phyloP scores from a whole-genome alignment of 2,113 vertebrate species.

The Pelvicachromis taeniatus region DNA sequence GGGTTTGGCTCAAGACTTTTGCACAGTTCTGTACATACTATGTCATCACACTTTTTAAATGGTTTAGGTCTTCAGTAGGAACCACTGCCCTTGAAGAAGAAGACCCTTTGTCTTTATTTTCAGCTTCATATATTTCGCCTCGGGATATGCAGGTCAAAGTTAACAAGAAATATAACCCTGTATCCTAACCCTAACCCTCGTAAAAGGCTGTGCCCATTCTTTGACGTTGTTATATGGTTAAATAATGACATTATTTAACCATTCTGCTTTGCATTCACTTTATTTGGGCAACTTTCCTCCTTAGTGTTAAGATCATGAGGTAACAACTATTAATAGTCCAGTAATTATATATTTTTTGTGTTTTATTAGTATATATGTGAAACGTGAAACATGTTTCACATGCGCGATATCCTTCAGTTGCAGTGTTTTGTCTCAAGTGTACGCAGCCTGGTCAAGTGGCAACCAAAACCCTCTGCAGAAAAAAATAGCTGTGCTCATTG shows the following conservation, averaged over 20 bases:
- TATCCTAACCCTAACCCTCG: neutral
- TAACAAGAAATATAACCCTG: neutral
- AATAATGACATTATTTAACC: too few relatives aligned
- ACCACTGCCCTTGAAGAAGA: neutral
- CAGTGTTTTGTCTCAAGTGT: neutral
- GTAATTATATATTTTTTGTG: neutral
- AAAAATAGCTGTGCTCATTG: conserved; percentile 20
- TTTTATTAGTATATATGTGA: neutral
- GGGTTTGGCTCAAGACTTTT: neutral
- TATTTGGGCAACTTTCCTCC: neutral
- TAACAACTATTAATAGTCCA: neutral
- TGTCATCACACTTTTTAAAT: neutral
- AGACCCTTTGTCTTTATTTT: neutral
- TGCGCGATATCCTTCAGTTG: neutral
- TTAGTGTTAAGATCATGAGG: neutral
- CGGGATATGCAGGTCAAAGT: neutral
- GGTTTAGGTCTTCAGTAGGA: neutral
- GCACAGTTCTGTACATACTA: neutral
- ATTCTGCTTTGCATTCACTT: neutral
- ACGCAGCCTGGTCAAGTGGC: neutral
- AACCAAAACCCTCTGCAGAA: conserved; percentile 14
- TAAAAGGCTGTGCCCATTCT: neutral
- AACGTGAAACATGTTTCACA: neutral
- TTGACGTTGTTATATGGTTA: too few relatives aligned
- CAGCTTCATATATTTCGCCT: neutral